phyloP scores from a whole-genome alignment of 23 tunicate genomes.

The Botrylloides violaceus region DNA sequence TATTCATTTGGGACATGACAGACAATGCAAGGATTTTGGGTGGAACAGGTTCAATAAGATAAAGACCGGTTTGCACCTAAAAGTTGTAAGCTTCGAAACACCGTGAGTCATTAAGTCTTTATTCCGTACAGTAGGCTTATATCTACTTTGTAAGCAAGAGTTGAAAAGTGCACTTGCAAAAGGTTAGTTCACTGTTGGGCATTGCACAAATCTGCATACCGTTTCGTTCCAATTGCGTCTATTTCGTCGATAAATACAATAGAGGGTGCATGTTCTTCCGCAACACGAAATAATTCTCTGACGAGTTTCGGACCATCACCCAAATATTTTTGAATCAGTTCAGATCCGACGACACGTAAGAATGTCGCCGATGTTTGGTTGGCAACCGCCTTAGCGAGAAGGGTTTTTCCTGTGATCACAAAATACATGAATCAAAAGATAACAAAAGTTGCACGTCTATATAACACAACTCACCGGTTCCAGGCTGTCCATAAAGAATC shows the following conservation, averaged over 20 bases:
- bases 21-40: no score
- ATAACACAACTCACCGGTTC: conserved; percentile 47
- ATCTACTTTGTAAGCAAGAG: no score
- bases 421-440: neutral
- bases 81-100: no score
- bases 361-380: conserved; percentile 97
- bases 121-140: no score
- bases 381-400: conserved; percentile 99
- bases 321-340: conserved; percentile 86
- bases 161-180: no score
- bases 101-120: no score
- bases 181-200: no score
- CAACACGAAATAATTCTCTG: conserved; percentile 93
- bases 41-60: no score
- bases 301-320: conserved; percentile 99
- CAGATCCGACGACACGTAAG: conserved; percentile 91
- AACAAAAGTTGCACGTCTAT: no score
- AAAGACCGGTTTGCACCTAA: no score
- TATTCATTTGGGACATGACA: no score
- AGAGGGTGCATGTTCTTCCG: conserved; percentile 98
- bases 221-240: conserved; percentile 95
- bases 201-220: conserved; percentile 30
- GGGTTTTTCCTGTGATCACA: conserved; percentile 63
- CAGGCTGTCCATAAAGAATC: conserved; percentile 95
- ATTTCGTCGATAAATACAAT: conserved; percentile 97